A percentile compares a stretch with the other conserved stretches of the same genome.
phyloP scores from a whole-genome alignment of 2,888 invertebrate species.

The Drosophila peninsularis region DNA sequence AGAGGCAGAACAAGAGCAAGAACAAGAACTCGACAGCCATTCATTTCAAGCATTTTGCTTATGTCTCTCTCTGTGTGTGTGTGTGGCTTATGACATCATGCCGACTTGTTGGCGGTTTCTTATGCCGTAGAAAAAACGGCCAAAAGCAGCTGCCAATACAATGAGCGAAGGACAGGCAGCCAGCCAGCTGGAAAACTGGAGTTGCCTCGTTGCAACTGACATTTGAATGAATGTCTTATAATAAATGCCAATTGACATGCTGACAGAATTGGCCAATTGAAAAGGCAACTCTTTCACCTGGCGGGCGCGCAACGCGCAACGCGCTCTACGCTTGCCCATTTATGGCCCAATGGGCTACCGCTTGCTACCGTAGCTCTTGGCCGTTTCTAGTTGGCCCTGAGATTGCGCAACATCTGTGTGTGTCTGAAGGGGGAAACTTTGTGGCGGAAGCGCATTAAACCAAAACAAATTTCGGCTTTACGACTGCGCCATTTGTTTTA shows the following conservation, averaged over 20 bases:
- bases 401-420: conserved; percentile 40
- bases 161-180: conserved; percentile 38
- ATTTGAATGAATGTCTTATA: conserved; percentile 61
- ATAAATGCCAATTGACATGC: conserved; percentile 70
- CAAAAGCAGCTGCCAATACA: conserved; percentile 62
- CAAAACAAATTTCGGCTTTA: conserved; percentile 56
- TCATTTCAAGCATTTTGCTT: conserved; percentile 40
- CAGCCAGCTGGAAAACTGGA: conserved; percentile 34
- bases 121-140: conserved; percentile 22
- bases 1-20: conserved; percentile 5
- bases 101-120: conserved; percentile 53
- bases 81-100: conserved; percentile 71
- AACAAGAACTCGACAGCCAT: conserved; percentile 41
- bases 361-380: not conserved
- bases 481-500: conserved; percentile 62
- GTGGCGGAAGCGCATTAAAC: conserved; percentile 48
- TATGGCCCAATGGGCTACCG: conserved; percentile 23
- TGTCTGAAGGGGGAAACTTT: not conserved
- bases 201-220: conserved; percentile 34
- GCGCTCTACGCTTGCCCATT: conserved; percentile 21
- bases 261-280: conserved; percentile 47
- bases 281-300: conserved; percentile 61
- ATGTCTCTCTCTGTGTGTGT: conserved; percentile 22
- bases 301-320: not conserved
- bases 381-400: conserved; percentile 25